Percentiles rank a stretch among this genome's conserved stretches.
phyloP scores from a whole-genome alignment of 2,888 invertebrate genomes.

The Athrips mouffetella region DNA sequence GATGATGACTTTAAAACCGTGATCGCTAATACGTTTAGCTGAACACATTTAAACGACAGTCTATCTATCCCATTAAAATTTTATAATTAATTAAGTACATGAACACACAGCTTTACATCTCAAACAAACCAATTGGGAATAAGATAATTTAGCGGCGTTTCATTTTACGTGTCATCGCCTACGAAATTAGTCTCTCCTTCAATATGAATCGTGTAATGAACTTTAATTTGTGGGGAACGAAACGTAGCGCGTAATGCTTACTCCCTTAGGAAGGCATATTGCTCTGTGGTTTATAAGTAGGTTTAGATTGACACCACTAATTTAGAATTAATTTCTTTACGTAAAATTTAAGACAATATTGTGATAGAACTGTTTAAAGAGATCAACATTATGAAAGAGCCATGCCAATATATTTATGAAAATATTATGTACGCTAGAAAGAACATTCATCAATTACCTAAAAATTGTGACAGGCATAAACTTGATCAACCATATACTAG shows the following conservation, averaged over 20 bases:
- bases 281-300: not conserved
- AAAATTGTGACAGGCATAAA: too few relatives aligned
- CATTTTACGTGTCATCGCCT: slow-evolving; percentile 50
- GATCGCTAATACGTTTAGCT: too few relatives aligned
- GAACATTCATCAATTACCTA: too few relatives aligned
- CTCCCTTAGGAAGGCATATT: not conserved
- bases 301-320: not conserved
- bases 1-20: too few relatives aligned
- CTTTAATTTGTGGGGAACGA: not conserved
- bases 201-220: not conserved
- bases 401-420: too few relatives aligned
- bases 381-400: too few relatives aligned
- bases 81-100: too few relatives aligned
- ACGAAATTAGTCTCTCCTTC: slow-evolving; percentile 3
- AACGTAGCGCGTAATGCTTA: not conserved
- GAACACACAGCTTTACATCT: slow-evolving; percentile 21
- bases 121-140: slow-evolving; percentile 26
- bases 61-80: too few relatives aligned
- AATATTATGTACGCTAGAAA: too few relatives aligned
- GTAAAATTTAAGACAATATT: too few relatives aligned
- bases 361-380: not conserved
- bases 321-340: not conserved
- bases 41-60: too few relatives aligned
- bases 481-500: too few relatives aligned
- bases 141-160: slow-evolving; percentile 36